Conservation (phyloP, 2,888 invertebrate genomes). For the Lithophane ornitopus region DNA sequence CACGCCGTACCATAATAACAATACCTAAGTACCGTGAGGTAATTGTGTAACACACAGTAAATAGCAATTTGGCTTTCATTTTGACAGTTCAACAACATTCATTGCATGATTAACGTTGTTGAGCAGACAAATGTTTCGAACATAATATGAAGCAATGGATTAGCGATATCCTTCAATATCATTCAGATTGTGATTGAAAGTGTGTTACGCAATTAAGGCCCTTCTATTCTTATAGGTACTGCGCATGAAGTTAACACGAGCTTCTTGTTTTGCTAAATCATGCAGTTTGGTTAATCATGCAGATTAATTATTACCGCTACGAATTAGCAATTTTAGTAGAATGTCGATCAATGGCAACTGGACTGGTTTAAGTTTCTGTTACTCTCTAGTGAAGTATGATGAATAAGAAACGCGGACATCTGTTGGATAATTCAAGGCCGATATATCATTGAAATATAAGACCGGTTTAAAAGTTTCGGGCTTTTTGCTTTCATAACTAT, state of each 20-base stretch:
- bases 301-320: slow-evolving; percentile 9
- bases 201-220: neutral
- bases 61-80: too few species aligned
- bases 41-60: too few species aligned
- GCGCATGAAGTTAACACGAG: neutral
- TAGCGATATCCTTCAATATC: too few species aligned
- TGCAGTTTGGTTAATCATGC: slow-evolving; percentile 22
- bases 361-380: neutral
- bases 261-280: slow-evolving; percentile 23
- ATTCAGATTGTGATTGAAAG: too few species aligned
- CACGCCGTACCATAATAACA: too few species aligned
- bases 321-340: slow-evolving; percentile 22
- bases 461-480: neutral
- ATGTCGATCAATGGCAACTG: neutral
- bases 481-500: neutral
- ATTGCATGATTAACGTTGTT: too few species aligned
- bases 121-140: too few species aligned
- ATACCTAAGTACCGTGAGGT: too few species aligned
- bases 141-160: too few species aligned
- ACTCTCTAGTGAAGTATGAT: neutral
- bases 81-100: too few species aligned
- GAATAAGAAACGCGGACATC: neutral
- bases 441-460: neutral
- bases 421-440: neutral
- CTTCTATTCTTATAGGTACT: slow-evolving; percentile 20